phyloP scores from a whole-genome alignment of 2,888 invertebrate genomes.

The Tuberolachnus salignus region DNA sequence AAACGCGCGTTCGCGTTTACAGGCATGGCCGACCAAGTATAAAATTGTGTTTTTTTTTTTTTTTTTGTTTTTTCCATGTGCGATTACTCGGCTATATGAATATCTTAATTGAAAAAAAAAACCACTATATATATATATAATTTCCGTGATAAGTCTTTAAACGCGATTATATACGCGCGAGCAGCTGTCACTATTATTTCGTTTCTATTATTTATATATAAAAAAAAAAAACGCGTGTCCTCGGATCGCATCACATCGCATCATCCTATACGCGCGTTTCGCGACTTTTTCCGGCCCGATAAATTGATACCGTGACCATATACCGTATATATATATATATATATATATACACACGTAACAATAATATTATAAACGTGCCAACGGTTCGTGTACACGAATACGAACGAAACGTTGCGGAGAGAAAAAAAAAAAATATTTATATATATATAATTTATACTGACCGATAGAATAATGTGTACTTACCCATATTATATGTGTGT shows the following conservation, averaged over 20 bases:
- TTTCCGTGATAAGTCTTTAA: constrained; percentile 17
- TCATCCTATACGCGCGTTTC: too few species aligned
- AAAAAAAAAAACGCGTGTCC: too few species aligned
- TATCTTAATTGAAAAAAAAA: constrained; percentile 47
- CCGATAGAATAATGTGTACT: not conserved
- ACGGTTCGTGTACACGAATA: too few species aligned
- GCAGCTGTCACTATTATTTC: constrained; percentile 1
- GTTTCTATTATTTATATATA: not conserved
- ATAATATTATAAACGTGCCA: too few species aligned
- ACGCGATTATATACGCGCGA: not conserved
- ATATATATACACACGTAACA: too few species aligned
- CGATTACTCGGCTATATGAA: constrained; percentile 43
- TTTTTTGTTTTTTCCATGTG: too few species aligned
- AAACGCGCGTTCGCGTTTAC: constrained; percentile 26
- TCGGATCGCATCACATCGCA: not conserved
- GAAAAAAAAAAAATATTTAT: too few species aligned
- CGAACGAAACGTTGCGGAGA: not conserved
- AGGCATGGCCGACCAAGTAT: constrained; percentile 53
- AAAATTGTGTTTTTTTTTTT: constrained; percentile 49
- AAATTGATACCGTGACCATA: not conserved
- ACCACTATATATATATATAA: not conserved
- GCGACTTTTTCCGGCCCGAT: not conserved
- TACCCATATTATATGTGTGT: not conserved
- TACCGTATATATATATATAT: too few species aligned
- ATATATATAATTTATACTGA: not conserved